Evolutionary conservation across 2,888 invertebrate genomes (phyloP), one percentile per base, ranked within the genome.

Genomic region (Oscheius sp.): DNA sequence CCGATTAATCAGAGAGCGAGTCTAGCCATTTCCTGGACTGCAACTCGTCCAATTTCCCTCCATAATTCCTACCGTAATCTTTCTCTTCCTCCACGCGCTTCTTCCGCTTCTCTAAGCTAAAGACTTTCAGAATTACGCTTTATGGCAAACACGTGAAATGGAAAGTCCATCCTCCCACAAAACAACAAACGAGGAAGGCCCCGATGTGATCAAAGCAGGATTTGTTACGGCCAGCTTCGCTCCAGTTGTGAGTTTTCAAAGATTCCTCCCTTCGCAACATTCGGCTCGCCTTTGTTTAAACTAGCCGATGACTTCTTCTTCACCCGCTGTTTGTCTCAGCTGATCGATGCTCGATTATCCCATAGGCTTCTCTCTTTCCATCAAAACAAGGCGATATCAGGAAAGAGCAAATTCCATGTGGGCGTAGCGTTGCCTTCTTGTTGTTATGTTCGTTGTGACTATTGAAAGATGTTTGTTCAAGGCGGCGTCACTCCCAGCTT

Each of bases 201-300:
- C 48, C 23, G 68, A 58, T n/a, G 48, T 68, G 10, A n/a, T 68
- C 10, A 68, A 68, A 48, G 46, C 31, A 10, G 68, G 68, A 46
- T n/a, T 34, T 3, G 50, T 68, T 10, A 33, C 33, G 17, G 68
- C 58, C 68, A 61, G 48, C 25, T 61, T 68, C 61, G 31, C 34
- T 23, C 68, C 68, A 34, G 31, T 61, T 25, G 68, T 68, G 27
- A 58, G 68, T 68, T 34, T 55, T 12, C 20, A 20, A 15, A 45
- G 17, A 25, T 27, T 20, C n/a, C 34, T 50, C 15, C 31, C 23
- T 23, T 5, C 48, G 20, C 48, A 20, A n/a, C 23, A n/a, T 48
- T 48, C 25, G 6, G 20, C 48, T 42, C 23, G 48, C 23, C 12
- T 48, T 48, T 48, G 48, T 48, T n/a, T 48, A 5, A 20, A n/a